Conservation (phyloP, 1,140 invertebrate species). For the Ylistrum balloti region DNA sequence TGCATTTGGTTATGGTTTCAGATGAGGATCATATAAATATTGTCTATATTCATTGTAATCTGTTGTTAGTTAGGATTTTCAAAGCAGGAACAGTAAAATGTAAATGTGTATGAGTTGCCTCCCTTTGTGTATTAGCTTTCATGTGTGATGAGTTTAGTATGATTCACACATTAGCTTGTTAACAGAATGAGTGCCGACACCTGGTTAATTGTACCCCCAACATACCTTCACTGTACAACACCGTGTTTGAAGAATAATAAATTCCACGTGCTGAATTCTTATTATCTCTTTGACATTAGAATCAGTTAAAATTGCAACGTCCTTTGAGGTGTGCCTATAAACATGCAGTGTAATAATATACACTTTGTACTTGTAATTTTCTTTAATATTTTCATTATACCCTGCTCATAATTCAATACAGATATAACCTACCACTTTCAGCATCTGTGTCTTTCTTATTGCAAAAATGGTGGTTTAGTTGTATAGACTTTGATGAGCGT, state of each 20-base stretch:
- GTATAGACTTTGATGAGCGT: neutral
- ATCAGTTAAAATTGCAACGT: conserved; percentile 34
- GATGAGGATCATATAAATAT: neutral
- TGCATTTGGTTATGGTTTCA: neutral
- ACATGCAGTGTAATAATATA: conserved; percentile 3
- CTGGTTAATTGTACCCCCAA: neutral
- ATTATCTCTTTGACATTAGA: conserved; percentile 40
- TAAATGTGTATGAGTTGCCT: conserved; percentile 34
- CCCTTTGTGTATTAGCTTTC: conserved; percentile 33
- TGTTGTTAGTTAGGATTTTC: neutral
- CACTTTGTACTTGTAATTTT: conserved; percentile 39
- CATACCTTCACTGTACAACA: neutral
- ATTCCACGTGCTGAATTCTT: neutral
- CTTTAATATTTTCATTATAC: conserved; percentile 40
- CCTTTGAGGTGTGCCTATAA: neutral
- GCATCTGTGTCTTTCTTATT: neutral
- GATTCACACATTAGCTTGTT: conserved; percentile 18
- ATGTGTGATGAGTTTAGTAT: neutral
- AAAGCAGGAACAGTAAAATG: neutral
- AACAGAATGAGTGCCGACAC: conserved; percentile 22
- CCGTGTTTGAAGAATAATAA: conserved; percentile 17
- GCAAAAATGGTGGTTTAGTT: conserved; percentile 26
- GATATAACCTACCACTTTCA: neutral
- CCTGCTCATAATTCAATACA: neutral
- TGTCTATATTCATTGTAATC: conserved; percentile 17